Evolutionary conservation across 2,113 vertebrate species (phyloP), one percentile per base, ranked within the genome.

Genomic region (Ptilonorhynchus violaceus): DNA sequence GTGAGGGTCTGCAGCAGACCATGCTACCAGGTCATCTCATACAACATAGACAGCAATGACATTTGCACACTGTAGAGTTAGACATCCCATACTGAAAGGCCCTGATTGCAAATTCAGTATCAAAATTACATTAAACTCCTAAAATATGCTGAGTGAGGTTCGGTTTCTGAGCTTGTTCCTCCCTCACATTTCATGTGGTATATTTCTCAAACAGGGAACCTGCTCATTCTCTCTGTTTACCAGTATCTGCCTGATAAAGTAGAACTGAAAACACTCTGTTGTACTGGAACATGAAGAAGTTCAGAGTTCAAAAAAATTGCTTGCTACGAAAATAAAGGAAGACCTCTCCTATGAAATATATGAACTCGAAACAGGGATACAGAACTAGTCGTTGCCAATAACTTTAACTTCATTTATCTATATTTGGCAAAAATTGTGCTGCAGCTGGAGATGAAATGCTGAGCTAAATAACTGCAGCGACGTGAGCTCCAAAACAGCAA

Each of bases 351-450:
- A 95, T 87, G 95, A 97, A 98, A 97, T 97, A 97, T 92, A 89
- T 97, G 97, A 98, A 98, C 97, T 98, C 49, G 5, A 97, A 98
- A 96, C 97, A 98, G 96, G 97, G 97, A 97, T 97, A 96, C 96
- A 96, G 95, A 97, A 93, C 91, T 80, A 94, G 95, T 78, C 47
- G 49, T 94, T 98, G 98, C 98, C 98, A 98, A 98, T 98, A 98
- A 98, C 97, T 98, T 98, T 98, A 98, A 98, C 98, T 98, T 98
- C 98, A 98, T 98, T 98, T 98, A 98, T 98, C 98, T 98, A 98
- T 98, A 98, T 98, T 98, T 98, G 98, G 98, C 98, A 98, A 98
- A 98, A 98, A 98, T 93, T 97, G 96, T 85, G 97, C 98, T 98
- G 98, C 98, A 98, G 98, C 98, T 98, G 98, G 98, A 98, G 98